Conservation (phyloP, 2,797 vertebrate genomes). For the Catharus ustulatus region DNA sequence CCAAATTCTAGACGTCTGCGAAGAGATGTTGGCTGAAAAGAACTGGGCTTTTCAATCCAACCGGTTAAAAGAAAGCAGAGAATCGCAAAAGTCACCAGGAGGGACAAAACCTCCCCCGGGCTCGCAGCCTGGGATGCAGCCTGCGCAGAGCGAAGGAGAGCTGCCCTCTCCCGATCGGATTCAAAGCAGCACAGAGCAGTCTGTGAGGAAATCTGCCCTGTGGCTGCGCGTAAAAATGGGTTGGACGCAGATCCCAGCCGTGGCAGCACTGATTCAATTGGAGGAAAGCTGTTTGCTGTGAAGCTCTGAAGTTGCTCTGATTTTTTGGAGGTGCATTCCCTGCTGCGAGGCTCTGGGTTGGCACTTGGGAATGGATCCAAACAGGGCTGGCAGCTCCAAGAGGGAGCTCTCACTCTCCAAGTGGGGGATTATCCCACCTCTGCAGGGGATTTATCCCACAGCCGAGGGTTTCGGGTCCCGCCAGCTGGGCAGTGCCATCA, state of each 20-base stretch:
- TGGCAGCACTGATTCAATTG: rapidly evolving
- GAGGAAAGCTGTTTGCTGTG: neutral
- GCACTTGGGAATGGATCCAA: too few species aligned
- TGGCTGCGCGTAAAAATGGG: rapidly evolving
- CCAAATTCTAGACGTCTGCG: neutral
- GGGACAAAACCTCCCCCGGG: rapidly evolving
- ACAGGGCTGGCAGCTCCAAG: rapidly evolving
- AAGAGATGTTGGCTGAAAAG: too few species aligned
- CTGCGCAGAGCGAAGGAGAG: rapidly evolving
- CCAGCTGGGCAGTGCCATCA: neutral
- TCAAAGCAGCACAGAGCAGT: rapidly evolving
- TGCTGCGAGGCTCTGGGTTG: neutral
- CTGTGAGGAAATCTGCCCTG: neutral
- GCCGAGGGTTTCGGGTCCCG: neutral
- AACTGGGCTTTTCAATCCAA: neutral
- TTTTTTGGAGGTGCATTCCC: neutral
- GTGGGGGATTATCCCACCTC: neutral
- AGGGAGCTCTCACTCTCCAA: rapidly evolving
- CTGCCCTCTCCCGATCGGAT: constrained; percentile 17
- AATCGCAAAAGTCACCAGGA: neutral
- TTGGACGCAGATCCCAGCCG: neutral
- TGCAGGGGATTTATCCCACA: neutral
- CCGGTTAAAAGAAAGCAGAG: rapidly evolving
- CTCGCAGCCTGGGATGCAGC: neutral
- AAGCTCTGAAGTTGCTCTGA: neutral